Evolutionary conservation across 2,888 invertebrate species (phyloP).

Genomic region (Chalcosyrphus nemorum): DNA sequence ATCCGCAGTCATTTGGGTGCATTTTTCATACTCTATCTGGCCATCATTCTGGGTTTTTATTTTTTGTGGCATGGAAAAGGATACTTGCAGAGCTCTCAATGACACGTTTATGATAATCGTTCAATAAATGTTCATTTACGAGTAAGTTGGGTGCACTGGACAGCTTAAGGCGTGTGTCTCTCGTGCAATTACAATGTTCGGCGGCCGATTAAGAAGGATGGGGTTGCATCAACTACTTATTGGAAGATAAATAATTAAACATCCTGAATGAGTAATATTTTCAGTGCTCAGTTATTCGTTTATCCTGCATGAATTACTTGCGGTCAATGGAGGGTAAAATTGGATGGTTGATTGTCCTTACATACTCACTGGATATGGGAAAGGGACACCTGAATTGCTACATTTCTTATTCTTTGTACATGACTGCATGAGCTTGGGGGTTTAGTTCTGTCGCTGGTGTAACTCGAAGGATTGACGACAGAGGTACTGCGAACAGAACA

Average conservation of each 20-base stretch:
- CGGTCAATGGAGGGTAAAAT: not conserved
- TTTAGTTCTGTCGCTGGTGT: too few species aligned
- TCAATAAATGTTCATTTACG: conserved; percentile 44
- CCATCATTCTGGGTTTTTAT: not conserved
- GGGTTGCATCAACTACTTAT: conserved; percentile 29
- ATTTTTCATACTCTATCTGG: conserved; percentile 1
- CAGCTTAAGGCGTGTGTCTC: not conserved
- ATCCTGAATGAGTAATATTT: conserved; percentile 32
- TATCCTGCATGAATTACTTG: conserved; percentile 30
- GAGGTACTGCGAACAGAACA: too few species aligned
- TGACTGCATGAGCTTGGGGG: too few species aligned
- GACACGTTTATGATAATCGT: conserved; percentile 52
- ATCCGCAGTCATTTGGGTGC: not conserved
- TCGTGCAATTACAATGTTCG: not conserved
- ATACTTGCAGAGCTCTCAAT: conserved; percentile 32
- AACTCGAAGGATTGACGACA: too few species aligned
- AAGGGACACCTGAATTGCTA: too few species aligned
- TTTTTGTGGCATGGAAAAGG: conserved; percentile 6
- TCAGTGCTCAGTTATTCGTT: not conserved
- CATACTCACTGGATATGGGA: too few species aligned
- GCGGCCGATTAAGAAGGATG: conserved; percentile 18
- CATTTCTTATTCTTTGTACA: too few species aligned
- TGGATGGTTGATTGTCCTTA: too few species aligned
- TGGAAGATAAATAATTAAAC: conserved; percentile 41
- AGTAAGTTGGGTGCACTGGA: not conserved